These are phyloP conservation scores for Manduca sexta DNA, from an alignment of 1,140 invertebrate genomes.

Conservation along the genomic window DNA sequence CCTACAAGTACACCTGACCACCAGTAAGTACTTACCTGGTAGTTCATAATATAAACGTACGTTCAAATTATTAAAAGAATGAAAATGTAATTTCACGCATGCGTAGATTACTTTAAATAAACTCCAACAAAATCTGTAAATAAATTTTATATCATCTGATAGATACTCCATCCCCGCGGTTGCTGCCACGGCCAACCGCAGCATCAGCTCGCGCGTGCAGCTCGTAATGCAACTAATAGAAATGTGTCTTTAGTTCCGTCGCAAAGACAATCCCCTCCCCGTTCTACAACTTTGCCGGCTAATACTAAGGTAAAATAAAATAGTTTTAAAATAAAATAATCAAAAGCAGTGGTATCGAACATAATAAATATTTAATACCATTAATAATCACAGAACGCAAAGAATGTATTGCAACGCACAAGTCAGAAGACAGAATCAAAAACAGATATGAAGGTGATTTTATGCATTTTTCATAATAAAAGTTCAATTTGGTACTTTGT, in stretches of 20 bases:
- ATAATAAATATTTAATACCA: neutral
- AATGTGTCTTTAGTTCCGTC: constrained; percentile 18
- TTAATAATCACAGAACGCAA: neutral
- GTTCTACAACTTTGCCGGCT: constrained; percentile 21
- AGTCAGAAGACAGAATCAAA: constrained; percentile 31
- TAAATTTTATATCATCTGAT: neutral
- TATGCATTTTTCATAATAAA: neutral
- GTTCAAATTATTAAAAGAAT: too few species aligned
- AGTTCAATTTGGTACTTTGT: neutral
- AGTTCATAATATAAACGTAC: too few species aligned
- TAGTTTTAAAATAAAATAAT: too few species aligned
- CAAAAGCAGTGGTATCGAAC: neutral
- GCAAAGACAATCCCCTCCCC: constrained; percentile 32
- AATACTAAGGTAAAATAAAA: constrained; percentile 32
- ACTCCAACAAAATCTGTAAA: too few species aligned
- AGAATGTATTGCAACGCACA: constrained; percentile 15
- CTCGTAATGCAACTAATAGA: constrained; percentile 48
- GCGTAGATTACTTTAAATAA: too few species aligned
- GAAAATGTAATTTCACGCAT: too few species aligned
- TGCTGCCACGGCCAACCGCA: constrained; percentile 44
- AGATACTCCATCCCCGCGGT: constrained; percentile 27
- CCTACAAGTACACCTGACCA: too few species aligned
- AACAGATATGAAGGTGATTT: constrained; percentile 32
- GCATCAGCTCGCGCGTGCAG: constrained; percentile 56
- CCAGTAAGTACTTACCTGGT: too few species aligned